Evolutionary conservation across 2,888 invertebrate genomes (phyloP), one percentile per base, ranked within the genome.

Genomic region (Molorchus minor): DNA sequence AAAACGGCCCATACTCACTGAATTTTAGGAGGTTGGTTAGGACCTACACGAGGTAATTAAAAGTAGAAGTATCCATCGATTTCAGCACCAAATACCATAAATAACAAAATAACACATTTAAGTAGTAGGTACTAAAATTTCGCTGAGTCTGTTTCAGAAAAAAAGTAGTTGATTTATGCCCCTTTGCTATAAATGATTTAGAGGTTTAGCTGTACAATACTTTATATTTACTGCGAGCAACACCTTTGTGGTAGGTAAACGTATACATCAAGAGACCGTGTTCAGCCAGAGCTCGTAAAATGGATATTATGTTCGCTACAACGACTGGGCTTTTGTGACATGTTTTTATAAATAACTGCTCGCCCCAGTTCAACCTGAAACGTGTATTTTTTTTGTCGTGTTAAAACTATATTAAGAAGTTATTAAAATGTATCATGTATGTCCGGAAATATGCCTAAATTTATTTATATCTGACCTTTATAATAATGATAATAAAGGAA

Each of bases 201-300:
- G 20, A n/a, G 46, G 8, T 46, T 33, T 19, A 33, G n/a, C 30
- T 19, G 16, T 29, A 19, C 17, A 46, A 33, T 33, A 33, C 25
- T 43, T 43, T 43, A 43, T 43, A 33, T 46, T 46, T 46, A 33
- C 46, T 33, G 33, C 46, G 33, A 46, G 35, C 35, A 46, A 33
- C 35, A 46, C 46, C 46, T 46, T 46, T 33, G 46, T 46, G 46
- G 20, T 17, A 12, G 46, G 16, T 46, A 35, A 33, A 46, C 30
- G 46, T 33, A 29, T 46, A 33, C 46, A 46, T 46, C 46, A 33
- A 33, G 19, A 46, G 30, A 12, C 33, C 46, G 46, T 12, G 33
- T 19, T 35, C 33, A 12, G 43, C 43, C 21, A 3, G 21, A 43
- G 13, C 25, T 43, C 43, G 12, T 43, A 43, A 43, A 43, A 43